Evolutionary conservation across 2,113 vertebrate species (phyloP).

Genomic region (Sus scrofa): DNA sequence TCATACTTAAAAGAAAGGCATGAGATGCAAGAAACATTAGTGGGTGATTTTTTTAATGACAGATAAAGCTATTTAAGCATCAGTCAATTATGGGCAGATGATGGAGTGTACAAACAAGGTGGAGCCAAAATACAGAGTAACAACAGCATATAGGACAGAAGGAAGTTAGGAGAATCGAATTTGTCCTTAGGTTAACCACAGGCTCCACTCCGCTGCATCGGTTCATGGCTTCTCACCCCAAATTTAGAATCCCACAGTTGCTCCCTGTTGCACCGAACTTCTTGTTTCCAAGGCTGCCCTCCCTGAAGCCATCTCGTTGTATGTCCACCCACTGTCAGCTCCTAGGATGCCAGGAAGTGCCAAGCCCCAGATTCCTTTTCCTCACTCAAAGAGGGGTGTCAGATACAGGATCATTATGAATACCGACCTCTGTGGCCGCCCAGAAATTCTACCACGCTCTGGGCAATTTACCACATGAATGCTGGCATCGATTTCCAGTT

Average conservation of each 20-base stretch:
- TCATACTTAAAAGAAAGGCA: not conserved
- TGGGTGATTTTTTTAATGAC: not conserved
- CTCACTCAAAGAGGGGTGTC: not conserved
- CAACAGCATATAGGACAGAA: not conserved
- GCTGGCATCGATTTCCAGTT: not conserved
- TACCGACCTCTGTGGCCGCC: not conserved
- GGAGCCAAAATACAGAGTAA: not conserved
- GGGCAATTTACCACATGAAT: not conserved
- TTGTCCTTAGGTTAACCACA: not conserved
- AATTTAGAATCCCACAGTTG: not conserved
- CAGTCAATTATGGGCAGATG: not conserved
- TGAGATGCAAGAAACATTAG: not conserved
- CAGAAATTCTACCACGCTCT: not conserved
- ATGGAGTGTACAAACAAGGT: not conserved
- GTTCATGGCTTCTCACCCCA: not conserved
- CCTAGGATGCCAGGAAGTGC: not conserved
- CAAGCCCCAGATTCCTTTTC: not conserved
- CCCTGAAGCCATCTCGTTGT: not conserved
- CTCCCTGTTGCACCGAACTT: not conserved
- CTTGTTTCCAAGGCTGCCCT: not conserved
- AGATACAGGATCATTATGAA: not conserved
- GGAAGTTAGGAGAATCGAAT: not conserved
- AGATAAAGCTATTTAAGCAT: not conserved
- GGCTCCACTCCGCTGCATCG: not conserved
- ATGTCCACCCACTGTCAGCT: not conserved